Evolutionary conservation across 1,140 invertebrate species (phyloP).

Genomic region (Cryptotermes secundus): DNA sequence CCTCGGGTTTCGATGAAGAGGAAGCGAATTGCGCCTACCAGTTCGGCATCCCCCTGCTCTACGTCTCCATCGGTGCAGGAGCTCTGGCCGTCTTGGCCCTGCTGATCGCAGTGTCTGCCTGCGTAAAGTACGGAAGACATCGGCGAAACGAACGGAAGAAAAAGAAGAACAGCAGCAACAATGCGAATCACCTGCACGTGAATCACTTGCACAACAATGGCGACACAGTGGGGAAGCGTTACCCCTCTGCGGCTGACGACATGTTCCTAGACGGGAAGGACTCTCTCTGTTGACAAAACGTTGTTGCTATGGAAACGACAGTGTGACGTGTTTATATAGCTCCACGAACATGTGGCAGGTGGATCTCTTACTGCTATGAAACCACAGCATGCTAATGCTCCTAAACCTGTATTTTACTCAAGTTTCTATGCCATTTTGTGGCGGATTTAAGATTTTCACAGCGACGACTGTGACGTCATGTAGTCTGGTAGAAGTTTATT

Average conservation of each 20-base stretch:
- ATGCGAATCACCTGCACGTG: conserved; percentile 57
- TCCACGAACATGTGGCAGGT: not conserved
- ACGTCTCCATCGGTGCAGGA: conserved; percentile 62
- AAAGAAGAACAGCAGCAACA: conserved; percentile 41
- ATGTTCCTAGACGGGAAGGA: conserved; percentile 66
- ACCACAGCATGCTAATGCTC: not conserved
- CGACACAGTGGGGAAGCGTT: conserved; percentile 43
- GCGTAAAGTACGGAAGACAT: conserved; percentile 62
- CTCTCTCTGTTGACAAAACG: conserved; percentile 71
- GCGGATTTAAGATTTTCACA: not conserved
- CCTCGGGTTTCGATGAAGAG: conserved; percentile 72
- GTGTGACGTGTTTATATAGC: conserved; percentile 48
- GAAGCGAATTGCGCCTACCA: conserved; percentile 69
- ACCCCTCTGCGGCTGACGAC: conserved; percentile 46
- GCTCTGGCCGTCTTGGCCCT: conserved; percentile 54
- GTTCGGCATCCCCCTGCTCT: conserved; percentile 64
- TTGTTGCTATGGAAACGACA: conserved; percentile 61
- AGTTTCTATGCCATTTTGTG: not conserved
- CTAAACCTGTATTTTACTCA: not conserved
- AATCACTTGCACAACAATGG: conserved; percentile 58
- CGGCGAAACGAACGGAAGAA: conserved; percentile 60
- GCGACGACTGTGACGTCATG: too few species aligned
- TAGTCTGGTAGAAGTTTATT: too few species aligned
- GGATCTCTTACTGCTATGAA: not conserved
- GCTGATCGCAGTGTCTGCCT: conserved; percentile 59